A percentile compares a stretch with the other conserved stretches of the same genome.
phyloP scores from a whole-genome alignment of 2,888 invertebrate genomes.

The Pristionchus mayeri region DNA sequence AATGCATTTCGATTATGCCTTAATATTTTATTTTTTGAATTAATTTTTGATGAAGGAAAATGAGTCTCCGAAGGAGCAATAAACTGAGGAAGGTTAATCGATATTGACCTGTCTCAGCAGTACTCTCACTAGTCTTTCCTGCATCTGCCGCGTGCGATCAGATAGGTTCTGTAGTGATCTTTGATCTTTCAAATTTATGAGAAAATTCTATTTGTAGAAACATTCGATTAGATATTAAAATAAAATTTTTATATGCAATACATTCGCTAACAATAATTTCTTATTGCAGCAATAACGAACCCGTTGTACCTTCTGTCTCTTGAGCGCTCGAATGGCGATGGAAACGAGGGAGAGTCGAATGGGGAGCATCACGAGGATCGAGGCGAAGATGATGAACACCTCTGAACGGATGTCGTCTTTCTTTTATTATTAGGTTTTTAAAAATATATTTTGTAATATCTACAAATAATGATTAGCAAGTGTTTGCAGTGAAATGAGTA shows the following conservation, averaged over 20 bases:
- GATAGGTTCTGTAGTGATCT: slow-evolving; percentile 3
- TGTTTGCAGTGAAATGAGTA: too few relatives aligned
- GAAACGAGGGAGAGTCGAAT: slow-evolving; percentile 22
- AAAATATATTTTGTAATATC: too few relatives aligned
- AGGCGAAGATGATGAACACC: not conserved
- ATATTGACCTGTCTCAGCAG: not conserved
- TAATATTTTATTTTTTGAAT: not conserved
- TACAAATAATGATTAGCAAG: too few relatives aligned
- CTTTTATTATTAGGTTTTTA: too few relatives aligned
- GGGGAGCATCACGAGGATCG: not conserved
- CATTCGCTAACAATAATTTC: not conserved
- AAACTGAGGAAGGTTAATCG: too few relatives aligned
- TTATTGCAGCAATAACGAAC: not conserved
- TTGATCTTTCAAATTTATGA: not conserved
- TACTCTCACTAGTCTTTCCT: not conserved
- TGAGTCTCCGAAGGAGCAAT: too few relatives aligned
- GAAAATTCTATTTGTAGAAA: not conserved
- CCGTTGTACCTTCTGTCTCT: not conserved
- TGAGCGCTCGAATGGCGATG: not conserved
- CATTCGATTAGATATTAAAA: not conserved
- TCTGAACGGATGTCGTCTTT: too few relatives aligned
- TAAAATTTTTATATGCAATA: not conserved
- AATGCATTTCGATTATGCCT: not conserved
- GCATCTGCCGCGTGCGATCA: slow-evolving; percentile 29
- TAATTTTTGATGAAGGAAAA: too few relatives aligned